A percentile compares a stretch with the other conserved stretches of the same genome.
Evolutionary conservation across 2,797 vertebrate genomes (phyloP).

Genomic region (Semotilus atromaculatus): DNA sequence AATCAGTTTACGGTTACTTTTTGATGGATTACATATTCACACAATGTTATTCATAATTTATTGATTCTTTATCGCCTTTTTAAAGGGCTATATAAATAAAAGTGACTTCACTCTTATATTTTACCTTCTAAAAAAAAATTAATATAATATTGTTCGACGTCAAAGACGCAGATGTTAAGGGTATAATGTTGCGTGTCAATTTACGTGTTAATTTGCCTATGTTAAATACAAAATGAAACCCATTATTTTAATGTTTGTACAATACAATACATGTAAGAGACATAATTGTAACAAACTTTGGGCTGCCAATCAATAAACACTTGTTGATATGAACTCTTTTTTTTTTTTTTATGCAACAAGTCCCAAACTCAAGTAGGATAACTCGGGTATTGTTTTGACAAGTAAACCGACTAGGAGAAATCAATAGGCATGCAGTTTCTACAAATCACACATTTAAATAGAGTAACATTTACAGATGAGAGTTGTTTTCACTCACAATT

Average conservation of each 20-base stretch:
- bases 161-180: neutral
- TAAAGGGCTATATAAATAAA: no score
- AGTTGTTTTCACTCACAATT: conserved; percentile 86
- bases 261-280: neutral
- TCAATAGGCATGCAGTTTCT: neutral
- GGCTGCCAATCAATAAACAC: neutral
- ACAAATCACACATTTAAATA: neutral
- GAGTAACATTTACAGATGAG: neutral
- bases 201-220: neutral
- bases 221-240: neutral
- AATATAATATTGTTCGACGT: neutral
- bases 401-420: neutral
- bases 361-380: neutral
- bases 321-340: no score
- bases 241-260: neutral
- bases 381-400: neutral
- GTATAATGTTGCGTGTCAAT: neutral
- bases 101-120: no score
- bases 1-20: no score
- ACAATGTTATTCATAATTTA: no score
- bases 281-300: neutral
- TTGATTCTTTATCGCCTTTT: no score
- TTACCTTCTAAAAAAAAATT: no score
- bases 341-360: neutral
- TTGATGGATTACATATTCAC: no score